Evolutionary conservation across 2,113 vertebrate species (phyloP).

Genomic region (Emydura subglobosa): DNA sequence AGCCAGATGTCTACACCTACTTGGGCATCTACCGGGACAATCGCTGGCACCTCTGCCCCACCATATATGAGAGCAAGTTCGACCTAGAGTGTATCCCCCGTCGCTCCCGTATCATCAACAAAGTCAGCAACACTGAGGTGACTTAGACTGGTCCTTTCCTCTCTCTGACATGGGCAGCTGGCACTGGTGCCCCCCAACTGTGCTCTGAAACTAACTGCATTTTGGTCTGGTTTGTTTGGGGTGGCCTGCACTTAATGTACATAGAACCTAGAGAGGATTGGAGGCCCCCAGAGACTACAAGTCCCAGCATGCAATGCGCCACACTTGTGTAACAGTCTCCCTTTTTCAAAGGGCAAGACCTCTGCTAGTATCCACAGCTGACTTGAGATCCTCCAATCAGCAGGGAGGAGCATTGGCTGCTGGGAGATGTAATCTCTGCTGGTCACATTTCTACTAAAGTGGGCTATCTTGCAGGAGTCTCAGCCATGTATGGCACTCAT

Average conservation of each 20-base stretch:
- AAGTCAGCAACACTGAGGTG: slow-evolving; percentile 86
- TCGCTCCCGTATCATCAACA: slow-evolving; percentile 87
- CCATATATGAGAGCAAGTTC: slow-evolving; percentile 92
- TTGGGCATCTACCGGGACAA: slow-evolving; percentile 92
- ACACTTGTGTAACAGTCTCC: neutral
- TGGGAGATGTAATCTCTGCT: neutral
- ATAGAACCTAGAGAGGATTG: neutral
- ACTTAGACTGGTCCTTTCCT: slow-evolving; percentile 69
- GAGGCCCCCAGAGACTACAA: neutral
- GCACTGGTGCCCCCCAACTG: neutral
- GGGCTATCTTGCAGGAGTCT: neutral
- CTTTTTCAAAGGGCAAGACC: neutral
- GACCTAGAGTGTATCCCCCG: slow-evolving; percentile 88
- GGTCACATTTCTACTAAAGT: neutral
- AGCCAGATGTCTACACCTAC: slow-evolving; percentile 91
- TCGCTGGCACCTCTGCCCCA: slow-evolving; percentile 91
- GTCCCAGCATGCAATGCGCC: neutral
- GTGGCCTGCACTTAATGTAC: neutral
- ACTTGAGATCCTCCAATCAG: neutral
- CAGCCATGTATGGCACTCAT: neutral
- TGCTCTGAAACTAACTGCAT: neutral
- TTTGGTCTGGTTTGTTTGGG: neutral
- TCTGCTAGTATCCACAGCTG: too few species aligned
- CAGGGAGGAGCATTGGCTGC: neutral
- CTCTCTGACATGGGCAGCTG: neutral